Conservation (phyloP, 2,888 invertebrate genomes). For the Drosophila kambysellisi region DNA sequence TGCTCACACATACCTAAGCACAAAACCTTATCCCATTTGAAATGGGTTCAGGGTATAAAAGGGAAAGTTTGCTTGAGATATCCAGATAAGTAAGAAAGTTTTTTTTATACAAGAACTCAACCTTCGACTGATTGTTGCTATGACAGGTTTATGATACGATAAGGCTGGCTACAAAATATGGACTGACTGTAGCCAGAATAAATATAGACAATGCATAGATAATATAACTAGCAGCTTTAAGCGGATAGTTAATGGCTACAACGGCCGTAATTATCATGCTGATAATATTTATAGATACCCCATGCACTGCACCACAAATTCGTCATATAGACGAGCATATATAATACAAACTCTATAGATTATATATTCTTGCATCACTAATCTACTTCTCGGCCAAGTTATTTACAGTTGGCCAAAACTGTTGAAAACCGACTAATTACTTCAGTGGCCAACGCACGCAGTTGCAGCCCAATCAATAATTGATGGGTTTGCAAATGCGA, state of each 20-base stretch:
- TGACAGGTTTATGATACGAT: too few species aligned
- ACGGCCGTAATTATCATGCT: background rate
- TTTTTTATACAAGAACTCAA: too few species aligned
- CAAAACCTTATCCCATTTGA: too few species aligned
- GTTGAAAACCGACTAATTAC: conserved; percentile 25
- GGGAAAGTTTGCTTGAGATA: too few species aligned
- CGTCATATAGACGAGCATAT: background rate
- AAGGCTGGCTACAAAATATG: too few species aligned
- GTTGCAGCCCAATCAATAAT: conserved; percentile 36
- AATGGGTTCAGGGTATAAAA: too few species aligned
- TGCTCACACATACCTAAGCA: background rate
- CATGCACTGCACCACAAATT: background rate
- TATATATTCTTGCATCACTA: conserved; percentile 1
- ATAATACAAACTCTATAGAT: background rate
- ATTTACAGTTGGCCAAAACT: conserved; percentile 18
- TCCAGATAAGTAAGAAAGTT: too few species aligned
- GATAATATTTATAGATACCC: background rate
- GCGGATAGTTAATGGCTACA: background rate
- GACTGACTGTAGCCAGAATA: too few species aligned
- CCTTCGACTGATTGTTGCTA: too few species aligned
- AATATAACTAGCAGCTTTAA: too few species aligned
- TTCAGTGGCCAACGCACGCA: conserved; percentile 26
- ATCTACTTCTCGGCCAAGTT: conserved; percentile 31
- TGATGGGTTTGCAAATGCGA: conserved; percentile 39
- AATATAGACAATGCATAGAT: too few species aligned